phyloP scores from a whole-genome alignment of 1,140 invertebrate genomes.

The Drosophila sturtevanti region DNA sequence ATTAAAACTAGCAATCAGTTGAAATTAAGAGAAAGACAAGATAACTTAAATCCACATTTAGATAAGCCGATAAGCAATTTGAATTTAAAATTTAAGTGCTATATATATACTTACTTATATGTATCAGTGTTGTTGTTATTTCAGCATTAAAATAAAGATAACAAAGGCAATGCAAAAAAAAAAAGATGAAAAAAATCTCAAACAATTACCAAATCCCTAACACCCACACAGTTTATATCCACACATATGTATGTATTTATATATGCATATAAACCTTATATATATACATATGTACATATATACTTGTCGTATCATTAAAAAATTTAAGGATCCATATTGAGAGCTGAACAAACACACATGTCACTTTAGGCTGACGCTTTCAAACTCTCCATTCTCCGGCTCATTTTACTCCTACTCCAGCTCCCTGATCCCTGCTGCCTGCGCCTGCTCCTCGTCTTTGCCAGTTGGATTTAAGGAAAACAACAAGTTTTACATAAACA shows the following conservation, averaged over 20 bases:
- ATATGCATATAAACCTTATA: neutral
- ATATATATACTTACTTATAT: neutral
- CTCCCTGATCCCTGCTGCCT: neutral
- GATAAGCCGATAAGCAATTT: constrained; percentile 6
- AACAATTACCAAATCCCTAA: neutral
- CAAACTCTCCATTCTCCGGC: neutral
- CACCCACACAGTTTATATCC: neutral
- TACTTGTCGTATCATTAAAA: constrained; percentile 15
- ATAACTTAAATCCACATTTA: neutral
- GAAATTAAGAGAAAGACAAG: neutral
- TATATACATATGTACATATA: neutral
- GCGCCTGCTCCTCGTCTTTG: neutral
- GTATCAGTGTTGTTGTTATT: constrained; percentile 1
- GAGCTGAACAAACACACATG: constrained; percentile 11
- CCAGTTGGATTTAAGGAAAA: constrained; percentile 6
- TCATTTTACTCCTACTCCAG: no score
- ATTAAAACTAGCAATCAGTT: neutral
- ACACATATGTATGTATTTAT: neutral
- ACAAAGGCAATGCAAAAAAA: neutral
- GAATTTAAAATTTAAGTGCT: constrained; percentile 5
- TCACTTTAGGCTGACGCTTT: constrained; percentile 11
- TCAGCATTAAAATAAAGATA: constrained; percentile 2
- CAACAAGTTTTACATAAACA: constrained; percentile 12
- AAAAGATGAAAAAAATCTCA: neutral
- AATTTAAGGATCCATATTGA: constrained; percentile 14